Percentiles rank a stretch among this genome's conserved stretches.
These are phyloP conservation scores for Eira barbara DNA, from an alignment of 2,113 vertebrate species.

Conservation along the genomic window DNA sequence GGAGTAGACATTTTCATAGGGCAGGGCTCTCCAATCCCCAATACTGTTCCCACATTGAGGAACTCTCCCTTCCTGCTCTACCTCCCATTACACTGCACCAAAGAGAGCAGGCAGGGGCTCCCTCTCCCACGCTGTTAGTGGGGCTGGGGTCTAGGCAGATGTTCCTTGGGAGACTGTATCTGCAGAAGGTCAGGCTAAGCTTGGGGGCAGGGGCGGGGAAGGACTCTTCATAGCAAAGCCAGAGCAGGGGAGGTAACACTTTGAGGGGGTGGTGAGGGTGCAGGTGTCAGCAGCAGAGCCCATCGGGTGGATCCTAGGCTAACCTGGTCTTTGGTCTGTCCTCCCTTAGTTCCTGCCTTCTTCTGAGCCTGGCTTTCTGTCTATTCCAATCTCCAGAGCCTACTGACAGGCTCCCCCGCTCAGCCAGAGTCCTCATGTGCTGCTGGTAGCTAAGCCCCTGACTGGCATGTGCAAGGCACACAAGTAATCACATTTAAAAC, in stretches of 20 bases:
- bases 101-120: neutral
- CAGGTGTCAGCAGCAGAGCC: neutral
- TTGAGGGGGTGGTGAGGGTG: fast-evolving
- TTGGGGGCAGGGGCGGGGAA: neutral
- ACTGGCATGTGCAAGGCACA: neutral
- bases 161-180: neutral
- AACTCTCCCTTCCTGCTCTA: neutral
- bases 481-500: neutral
- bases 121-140: neutral
- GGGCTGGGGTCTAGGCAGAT: neutral
- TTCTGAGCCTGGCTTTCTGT: neutral
- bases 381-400: neutral
- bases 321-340: neutral
- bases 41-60: neutral
- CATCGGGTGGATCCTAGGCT: neutral
- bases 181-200: neutral
- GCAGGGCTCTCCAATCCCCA: neutral
- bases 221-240: neutral
- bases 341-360: neutral
- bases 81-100: too few relatives aligned
- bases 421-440: neutral
- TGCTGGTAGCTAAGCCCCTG: neutral
- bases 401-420: neutral
- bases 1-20: neutral
- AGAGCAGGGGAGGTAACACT: neutral